These are phyloP conservation scores for Crambe crambe DNA, from an alignment of 37 sponge, comb jelly and placozoan species.

Conservation along the genomic window DNA sequence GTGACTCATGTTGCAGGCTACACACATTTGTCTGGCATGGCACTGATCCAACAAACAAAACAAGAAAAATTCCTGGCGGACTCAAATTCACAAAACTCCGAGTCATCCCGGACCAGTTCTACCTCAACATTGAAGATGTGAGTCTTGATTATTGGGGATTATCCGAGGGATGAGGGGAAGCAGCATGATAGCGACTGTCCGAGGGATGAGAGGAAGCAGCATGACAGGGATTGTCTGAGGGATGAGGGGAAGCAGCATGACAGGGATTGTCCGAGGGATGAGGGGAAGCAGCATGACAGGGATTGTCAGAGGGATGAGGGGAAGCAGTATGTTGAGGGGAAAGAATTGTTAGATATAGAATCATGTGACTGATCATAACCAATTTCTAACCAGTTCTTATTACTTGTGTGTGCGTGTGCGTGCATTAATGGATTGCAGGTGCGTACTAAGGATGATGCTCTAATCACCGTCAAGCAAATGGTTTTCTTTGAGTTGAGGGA, in stretches of 20 bases:
- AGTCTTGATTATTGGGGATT: too few relatives aligned
- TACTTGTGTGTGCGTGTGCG: neutral
- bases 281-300: too few relatives aligned
- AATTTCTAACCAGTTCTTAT: neutral
- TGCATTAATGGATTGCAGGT: conserved; percentile 31
- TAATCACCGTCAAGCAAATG: conserved; percentile 88
- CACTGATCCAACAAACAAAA: conserved; percentile 85
- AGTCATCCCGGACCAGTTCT: conserved; percentile 95
- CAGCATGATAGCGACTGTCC: too few relatives aligned
- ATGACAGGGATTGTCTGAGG: too few relatives aligned
- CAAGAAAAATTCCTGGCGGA: conserved; percentile 71
- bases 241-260: too few relatives aligned
- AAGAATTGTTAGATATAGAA: too few relatives aligned
- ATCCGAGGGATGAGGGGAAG: too few relatives aligned
- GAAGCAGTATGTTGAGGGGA: too few relatives aligned
- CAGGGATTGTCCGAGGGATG: too few relatives aligned
- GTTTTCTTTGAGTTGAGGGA: conserved; percentile 87
- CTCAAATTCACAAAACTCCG: conserved; percentile 79
- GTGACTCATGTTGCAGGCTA: conserved; percentile 32
- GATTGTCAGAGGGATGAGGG: too few relatives aligned
- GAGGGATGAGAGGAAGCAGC: too few relatives aligned
- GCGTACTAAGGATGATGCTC: conserved; percentile 90
- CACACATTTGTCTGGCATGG: conserved; percentile 93
- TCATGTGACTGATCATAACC: too few relatives aligned
- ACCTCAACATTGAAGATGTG: conserved; percentile 81